Conservation (phyloP, 2,113 vertebrate species). For the Indicator indicator region DNA sequence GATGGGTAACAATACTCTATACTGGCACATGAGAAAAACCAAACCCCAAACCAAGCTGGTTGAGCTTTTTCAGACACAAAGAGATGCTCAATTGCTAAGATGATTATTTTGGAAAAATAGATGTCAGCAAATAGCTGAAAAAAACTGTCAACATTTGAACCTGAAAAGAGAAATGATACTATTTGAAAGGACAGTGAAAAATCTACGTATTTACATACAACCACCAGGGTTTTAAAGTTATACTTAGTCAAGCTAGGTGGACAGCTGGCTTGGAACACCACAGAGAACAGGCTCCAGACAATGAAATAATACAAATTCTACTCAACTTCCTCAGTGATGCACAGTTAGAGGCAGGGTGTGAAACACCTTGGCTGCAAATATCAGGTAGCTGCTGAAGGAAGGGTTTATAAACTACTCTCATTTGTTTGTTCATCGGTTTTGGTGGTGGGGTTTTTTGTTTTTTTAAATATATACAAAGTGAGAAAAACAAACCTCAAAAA, state of each 20-base stretch:
- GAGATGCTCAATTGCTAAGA: neutral
- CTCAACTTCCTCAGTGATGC: neutral
- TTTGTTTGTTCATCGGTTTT: neutral
- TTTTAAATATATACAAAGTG: neutral
- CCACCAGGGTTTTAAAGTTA: neutral
- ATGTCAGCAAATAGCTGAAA: neutral
- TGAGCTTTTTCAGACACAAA: neutral
- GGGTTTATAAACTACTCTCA: neutral
- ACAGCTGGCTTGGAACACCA: neutral
- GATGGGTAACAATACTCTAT: neutral
- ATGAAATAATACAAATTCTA: neutral
- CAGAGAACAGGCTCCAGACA: neutral
- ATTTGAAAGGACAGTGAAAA: neutral
- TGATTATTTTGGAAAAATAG: neutral
- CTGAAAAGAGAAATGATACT: neutral
- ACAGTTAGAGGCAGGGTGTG: neutral
- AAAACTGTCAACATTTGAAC: neutral
- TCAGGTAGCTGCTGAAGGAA: neutral
- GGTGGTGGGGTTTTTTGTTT: neutral
- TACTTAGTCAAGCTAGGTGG: neutral
- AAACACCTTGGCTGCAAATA: neutral
- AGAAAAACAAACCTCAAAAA: neutral
- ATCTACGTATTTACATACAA: rapidly evolving
- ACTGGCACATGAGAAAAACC: neutral
- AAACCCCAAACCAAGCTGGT: neutral